phyloP scores from a whole-genome alignment of 2,888 invertebrate genomes.

The Teleogryllus oceanicus region DNA sequence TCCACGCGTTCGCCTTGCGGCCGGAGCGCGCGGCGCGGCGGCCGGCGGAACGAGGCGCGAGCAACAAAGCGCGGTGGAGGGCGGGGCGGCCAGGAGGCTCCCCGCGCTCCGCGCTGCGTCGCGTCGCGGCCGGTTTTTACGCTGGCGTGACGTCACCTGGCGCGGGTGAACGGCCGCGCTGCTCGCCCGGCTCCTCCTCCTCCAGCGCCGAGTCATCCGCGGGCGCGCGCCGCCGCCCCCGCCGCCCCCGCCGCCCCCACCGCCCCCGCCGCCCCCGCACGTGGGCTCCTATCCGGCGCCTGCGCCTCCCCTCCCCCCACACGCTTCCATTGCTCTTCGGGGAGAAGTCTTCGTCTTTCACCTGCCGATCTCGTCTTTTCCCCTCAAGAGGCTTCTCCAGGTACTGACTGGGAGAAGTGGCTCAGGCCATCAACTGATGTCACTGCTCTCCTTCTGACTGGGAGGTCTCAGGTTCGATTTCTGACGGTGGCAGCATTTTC shows the following conservation, averaged over 20 bases:
- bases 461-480: too few species aligned
- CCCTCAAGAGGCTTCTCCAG: too few species aligned
- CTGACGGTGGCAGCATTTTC: too few species aligned
- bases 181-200: neutral
- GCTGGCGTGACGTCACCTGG: constrained; percentile 9
- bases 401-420: too few species aligned
- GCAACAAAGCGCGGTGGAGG: neutral
- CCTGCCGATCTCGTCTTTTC: too few species aligned
- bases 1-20: neutral
- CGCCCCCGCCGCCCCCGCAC: neutral
- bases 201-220: neutral
- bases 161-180: constrained; percentile 4
- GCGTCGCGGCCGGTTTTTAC: constrained; percentile 1
- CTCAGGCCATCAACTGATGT: too few species aligned
- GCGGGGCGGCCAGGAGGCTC: neutral
- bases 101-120: neutral
- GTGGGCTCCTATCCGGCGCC: neutral
- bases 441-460: too few species aligned
- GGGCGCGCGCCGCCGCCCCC: neutral
- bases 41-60: neutral
- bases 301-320: neutral
- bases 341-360: too few species aligned
- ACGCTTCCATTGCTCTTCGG: too few species aligned
- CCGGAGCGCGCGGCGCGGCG: neutral
- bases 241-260: neutral